Percentiles rank a stretch among this genome's conserved stretches.
phyloP scores from a whole-genome alignment of 2,113 vertebrate species.

The Pelmatolapia mariae region DNA sequence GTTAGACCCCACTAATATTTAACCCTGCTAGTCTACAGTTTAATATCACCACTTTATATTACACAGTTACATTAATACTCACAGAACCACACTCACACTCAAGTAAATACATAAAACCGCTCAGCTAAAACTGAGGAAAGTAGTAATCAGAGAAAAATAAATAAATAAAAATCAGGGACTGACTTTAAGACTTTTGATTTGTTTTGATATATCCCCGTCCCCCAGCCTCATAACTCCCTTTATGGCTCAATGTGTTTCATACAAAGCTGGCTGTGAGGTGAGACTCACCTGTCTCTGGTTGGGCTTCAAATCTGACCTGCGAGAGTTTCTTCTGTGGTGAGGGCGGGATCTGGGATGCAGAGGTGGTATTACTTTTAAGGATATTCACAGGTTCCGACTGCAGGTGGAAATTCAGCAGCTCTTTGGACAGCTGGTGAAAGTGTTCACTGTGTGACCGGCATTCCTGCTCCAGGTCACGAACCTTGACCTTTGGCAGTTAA shows the following conservation, averaged over 20 bases:
- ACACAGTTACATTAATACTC: neutral
- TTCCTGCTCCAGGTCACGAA: slow-evolving; percentile 87
- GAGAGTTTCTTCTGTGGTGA: slow-evolving; percentile 61
- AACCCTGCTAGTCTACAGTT: neutral
- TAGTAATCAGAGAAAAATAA: neutral
- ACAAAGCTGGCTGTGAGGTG: neutral
- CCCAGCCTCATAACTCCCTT: neutral
- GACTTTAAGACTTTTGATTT: neutral
- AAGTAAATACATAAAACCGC: neutral
- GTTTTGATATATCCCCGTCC: neutral
- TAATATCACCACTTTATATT: neutral
- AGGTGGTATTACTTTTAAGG: slow-evolving; percentile 34
- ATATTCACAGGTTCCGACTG: slow-evolving; percentile 75
- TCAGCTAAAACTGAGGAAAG: neutral
- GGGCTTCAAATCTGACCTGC: slow-evolving; percentile 69
- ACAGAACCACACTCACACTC: neutral
- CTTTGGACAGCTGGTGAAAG: slow-evolving; percentile 82
- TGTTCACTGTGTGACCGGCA: slow-evolving; percentile 86
- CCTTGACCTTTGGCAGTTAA: slow-evolving; percentile 76
- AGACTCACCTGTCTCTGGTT: slow-evolving; percentile 40
- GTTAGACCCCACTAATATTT: neutral
- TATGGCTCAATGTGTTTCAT: neutral
- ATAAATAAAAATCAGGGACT: neutral
- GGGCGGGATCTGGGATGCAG: slow-evolving; percentile 13
- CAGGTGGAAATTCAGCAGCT: slow-evolving; percentile 80